Evolutionary conservation across 2,888 invertebrate species (phyloP).

Genomic region (Sisyra nigra): DNA sequence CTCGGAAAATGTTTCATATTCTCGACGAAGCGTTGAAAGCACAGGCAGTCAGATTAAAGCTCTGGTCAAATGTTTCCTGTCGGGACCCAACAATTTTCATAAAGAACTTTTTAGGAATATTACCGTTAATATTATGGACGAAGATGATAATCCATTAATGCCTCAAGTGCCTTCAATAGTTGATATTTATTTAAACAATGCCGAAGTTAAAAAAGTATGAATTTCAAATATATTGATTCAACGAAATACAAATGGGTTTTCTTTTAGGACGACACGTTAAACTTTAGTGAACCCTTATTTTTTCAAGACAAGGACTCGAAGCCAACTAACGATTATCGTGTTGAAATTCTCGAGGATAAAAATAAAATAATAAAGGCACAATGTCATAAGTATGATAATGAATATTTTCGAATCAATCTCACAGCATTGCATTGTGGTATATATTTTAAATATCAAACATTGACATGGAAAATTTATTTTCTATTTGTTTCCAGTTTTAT

Average conservation of each 20-base stretch:
- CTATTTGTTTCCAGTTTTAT: constrained; percentile 18
- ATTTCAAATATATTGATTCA: background rate
- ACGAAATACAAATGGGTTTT: constrained; percentile 1
- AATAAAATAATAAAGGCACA: background rate
- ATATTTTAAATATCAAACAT: background rate
- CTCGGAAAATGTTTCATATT: constrained; percentile 11
- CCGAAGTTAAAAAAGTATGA: constrained; percentile 18
- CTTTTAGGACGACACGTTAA: constrained; percentile 2
- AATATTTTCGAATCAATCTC: background rate
- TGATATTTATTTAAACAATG: constrained; percentile 20
- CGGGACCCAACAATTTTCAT: constrained; percentile 22
- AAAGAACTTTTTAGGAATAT: constrained; percentile 23
- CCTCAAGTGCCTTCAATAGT: constrained; percentile 21
- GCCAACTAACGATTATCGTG: background rate
- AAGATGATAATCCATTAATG: constrained; percentile 30
- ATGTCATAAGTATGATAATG: background rate
- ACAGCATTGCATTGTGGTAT: background rate
- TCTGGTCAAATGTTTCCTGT: constrained; percentile 27
- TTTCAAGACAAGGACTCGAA: background rate
- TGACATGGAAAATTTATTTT: background rate
- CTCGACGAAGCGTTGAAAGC: constrained; percentile 14
- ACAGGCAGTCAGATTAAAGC: constrained; percentile 22
- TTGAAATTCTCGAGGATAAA: background rate
- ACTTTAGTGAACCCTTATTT: background rate
- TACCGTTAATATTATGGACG: constrained; percentile 32